phyloP scores from a whole-genome alignment of 2,888 invertebrate species.

The Helobdella robusta region DNA sequence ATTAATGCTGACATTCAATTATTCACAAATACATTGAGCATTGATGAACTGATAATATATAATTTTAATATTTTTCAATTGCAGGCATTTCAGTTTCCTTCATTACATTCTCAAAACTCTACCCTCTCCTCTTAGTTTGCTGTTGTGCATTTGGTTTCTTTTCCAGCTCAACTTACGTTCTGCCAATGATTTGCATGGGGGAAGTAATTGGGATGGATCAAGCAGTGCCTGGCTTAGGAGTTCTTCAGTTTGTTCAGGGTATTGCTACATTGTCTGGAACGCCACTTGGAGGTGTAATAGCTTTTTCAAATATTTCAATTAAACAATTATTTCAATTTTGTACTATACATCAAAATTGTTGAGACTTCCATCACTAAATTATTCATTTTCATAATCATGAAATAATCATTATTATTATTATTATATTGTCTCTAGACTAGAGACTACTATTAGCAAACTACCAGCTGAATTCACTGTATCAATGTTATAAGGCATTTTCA shows the following conservation, averaged over 20 bases:
- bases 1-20: neutral
- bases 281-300: constrained; percentile 12
- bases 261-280: constrained; percentile 16
- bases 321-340: neutral
- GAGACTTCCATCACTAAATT: neutral
- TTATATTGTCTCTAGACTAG: too few relatives aligned
- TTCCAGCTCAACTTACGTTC: constrained; percentile 17
- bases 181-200: constrained; percentile 23
- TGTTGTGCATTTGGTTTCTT: constrained; percentile 9
- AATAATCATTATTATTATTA: too few relatives aligned
- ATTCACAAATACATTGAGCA: neutral
- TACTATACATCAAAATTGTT: neutral
- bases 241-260: constrained; percentile 22
- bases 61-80: neutral
- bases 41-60: neutral
- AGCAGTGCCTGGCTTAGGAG: constrained; percentile 17
- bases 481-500: too few relatives aligned
- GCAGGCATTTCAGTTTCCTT: constrained; percentile 14
- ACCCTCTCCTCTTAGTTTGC: neutral
- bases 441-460: too few relatives aligned
- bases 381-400: neutral
- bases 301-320: neutral
- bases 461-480: too few relatives aligned
- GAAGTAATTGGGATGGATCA: constrained; percentile 18
- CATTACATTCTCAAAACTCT: neutral